Conservation (phyloP, 2,113 vertebrate species). For the Eublepharis macularius region DNA sequence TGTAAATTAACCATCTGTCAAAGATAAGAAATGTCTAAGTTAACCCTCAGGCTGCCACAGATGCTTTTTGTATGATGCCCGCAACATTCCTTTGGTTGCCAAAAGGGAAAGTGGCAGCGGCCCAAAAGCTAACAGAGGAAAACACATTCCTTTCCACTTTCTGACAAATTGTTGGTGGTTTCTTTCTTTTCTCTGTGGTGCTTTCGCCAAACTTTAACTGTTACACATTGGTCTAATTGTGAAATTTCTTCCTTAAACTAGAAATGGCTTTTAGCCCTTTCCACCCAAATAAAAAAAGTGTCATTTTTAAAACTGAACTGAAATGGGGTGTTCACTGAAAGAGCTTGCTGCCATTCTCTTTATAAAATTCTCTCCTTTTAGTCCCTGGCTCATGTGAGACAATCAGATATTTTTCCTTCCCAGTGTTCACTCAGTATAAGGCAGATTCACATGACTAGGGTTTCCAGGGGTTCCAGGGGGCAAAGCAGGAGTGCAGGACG, state of each 20-base stretch:
- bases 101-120: constrained; percentile 30
- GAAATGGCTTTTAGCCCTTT: constrained; percentile 34
- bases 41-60: constrained; percentile 47
- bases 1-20: constrained; percentile 61
- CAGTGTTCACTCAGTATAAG: too few relatives aligned
- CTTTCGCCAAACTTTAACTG: constrained; percentile 2
- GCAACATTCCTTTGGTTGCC: constrained; percentile 49
- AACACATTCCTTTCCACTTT: constrained; percentile 1
- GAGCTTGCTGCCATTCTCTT: constrained; percentile 25
- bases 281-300: constrained; percentile 2
- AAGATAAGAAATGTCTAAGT: constrained; percentile 53
- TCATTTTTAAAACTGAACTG: constrained; percentile 19
- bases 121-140: constrained; percentile 30
- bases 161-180: constrained; percentile 38
- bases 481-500: too few relatives aligned
- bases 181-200: background rate
- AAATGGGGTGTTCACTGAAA: constrained; percentile 16
- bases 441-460: too few relatives aligned
- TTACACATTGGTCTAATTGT: constrained; percentile 50
- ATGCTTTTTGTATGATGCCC: constrained; percentile 42
- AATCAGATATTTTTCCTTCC: background rate
- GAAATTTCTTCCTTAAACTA: constrained; percentile 34
- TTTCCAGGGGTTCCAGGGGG: too few relatives aligned
- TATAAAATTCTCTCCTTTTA: constrained; percentile 14
- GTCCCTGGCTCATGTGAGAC: constrained; percentile 33